Conservation (phyloP, 2,797 vertebrate species). For the Momotus momota region DNA sequence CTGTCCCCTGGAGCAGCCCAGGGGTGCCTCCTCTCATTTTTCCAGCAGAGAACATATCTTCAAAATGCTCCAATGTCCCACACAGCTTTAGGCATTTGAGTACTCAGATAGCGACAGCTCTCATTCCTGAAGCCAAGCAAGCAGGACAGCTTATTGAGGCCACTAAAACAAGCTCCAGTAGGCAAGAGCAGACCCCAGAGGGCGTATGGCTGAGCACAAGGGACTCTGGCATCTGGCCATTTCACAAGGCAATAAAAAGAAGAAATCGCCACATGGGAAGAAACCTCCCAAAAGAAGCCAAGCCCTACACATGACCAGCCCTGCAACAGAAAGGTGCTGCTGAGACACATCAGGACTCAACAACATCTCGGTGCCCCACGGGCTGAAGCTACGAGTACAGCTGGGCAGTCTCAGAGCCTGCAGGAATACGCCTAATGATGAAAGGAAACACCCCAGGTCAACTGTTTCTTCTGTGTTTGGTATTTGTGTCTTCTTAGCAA, state of each 20-base stretch:
- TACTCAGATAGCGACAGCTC: not conserved
- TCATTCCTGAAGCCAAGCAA: not conserved
- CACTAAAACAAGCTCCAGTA: not conserved
- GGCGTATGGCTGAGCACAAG: fast-evolving
- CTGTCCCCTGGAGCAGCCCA: fast-evolving
- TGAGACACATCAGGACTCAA: not conserved
- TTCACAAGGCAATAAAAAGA: not conserved
- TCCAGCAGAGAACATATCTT: not conserved
- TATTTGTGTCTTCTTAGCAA: not conserved
- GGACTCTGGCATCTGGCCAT: not conserved
- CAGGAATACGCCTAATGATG: fast-evolving
- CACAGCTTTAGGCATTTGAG: not conserved
- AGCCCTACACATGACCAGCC: not conserved
- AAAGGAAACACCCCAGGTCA: not conserved
- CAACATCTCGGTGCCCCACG: not conserved
- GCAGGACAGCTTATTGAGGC: not conserved
- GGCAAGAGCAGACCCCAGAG: not conserved
- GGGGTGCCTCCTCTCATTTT: not conserved
- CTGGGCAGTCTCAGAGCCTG: fast-evolving
- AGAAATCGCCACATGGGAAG: not conserved
- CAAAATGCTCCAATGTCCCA: not conserved
- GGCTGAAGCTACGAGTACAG: not conserved
- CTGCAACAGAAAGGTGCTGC: not conserved
- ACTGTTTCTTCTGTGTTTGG: not conserved
- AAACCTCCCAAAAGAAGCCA: not conserved